phyloP scores from a whole-genome alignment of 2,113 vertebrate species.

The Corvus moneduloides region DNA sequence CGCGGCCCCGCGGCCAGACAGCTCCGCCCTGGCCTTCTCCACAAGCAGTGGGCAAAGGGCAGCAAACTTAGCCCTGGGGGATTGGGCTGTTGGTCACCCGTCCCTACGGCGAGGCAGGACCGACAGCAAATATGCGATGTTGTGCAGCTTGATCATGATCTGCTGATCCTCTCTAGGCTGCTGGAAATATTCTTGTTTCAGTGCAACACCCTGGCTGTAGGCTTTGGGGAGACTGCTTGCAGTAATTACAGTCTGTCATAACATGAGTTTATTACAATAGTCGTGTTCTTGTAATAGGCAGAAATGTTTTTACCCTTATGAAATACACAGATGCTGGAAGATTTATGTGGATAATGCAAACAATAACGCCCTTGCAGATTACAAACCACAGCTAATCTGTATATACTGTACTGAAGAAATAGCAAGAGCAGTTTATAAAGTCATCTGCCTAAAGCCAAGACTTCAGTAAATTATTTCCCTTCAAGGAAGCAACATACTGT shows the following conservation, averaged over 20 bases:
- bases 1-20: fast-evolving
- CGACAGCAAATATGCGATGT: fast-evolving
- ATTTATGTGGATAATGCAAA: conserved; percentile 49
- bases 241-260: conserved; percentile 52
- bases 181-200: background rate
- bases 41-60: background rate
- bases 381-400: background rate
- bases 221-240: conserved; percentile 20
- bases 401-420: background rate
- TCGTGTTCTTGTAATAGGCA: conserved; percentile 8
- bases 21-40: background rate
- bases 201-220: conserved; percentile 22
- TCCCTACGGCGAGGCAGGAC: background rate
- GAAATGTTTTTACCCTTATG: conserved; percentile 46
- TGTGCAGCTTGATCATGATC: background rate
- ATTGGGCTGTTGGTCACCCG: background rate
- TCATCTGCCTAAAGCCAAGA: conserved; percentile 11
- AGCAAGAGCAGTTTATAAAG: background rate
- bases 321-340: conserved; percentile 37
- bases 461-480: background rate
- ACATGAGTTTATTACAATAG: conserved; percentile 40
- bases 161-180: background rate
- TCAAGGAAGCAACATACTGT: background rate
- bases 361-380: background rate
- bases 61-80: background rate